Evolutionary conservation across 2,797 vertebrate species (phyloP).

Genomic region (Sparus aurata): DNA sequence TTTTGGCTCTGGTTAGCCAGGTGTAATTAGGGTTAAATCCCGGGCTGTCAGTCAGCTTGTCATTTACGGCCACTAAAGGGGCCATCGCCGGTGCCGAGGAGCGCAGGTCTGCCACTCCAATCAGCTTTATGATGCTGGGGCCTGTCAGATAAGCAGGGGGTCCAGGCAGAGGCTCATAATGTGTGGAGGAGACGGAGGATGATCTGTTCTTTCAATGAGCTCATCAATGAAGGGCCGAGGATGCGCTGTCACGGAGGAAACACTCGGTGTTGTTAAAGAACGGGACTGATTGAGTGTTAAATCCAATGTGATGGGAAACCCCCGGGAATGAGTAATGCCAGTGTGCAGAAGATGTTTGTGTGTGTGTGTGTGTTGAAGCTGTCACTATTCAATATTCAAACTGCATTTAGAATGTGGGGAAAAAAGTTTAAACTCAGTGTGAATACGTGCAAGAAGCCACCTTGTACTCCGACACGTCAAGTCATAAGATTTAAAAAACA

Average conservation of each 20-base stretch:
- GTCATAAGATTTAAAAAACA: no score
- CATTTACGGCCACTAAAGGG: constrained; percentile 71
- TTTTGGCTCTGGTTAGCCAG: constrained; percentile 67
- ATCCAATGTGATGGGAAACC: constrained; percentile 35
- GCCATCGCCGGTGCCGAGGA: constrained; percentile 64
- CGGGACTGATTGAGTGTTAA: constrained; percentile 29
- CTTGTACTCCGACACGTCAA: no score
- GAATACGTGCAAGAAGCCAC: not conserved
- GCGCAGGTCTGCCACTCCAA: constrained; percentile 72
- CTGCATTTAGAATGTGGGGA: not conserved
- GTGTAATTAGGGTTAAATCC: constrained; percentile 78
- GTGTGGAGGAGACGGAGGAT: constrained; percentile 39
- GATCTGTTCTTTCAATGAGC: constrained; percentile 60
- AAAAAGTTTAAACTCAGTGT: not conserved
- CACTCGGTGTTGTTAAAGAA: constrained; percentile 32
- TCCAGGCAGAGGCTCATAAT: constrained; percentile 34
- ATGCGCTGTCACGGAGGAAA: constrained; percentile 44
- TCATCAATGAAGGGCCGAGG: constrained; percentile 54
- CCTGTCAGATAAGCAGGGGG: constrained; percentile 70
- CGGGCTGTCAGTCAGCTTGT: constrained; percentile 66
- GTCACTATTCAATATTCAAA: constrained; percentile 4
- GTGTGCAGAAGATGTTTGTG: constrained; percentile 5
- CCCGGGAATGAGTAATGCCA: constrained; percentile 31
- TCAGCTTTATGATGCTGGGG: constrained; percentile 71
- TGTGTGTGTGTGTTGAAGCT: constrained; percentile 16